Percentiles rank a stretch among this genome's conserved stretches.
Evolutionary conservation across 2,113 vertebrate species (phyloP).

Genomic region (Mus pahari): DNA sequence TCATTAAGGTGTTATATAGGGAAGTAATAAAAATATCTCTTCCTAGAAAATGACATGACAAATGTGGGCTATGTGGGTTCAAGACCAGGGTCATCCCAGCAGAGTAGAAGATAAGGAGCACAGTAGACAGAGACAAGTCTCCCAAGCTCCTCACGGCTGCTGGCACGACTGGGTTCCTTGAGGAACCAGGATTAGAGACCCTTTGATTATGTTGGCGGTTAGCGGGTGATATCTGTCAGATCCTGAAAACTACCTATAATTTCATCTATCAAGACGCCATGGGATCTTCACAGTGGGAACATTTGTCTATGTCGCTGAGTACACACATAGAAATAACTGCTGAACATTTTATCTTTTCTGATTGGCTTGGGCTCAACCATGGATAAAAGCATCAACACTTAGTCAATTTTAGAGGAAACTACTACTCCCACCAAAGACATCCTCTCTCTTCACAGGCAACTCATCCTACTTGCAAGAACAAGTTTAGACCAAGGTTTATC

Average conservation of each 20-base stretch:
- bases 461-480: not conserved
- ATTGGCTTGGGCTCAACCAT: not conserved
- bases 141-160: not conserved
- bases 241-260: not conserved
- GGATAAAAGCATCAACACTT: not conserved
- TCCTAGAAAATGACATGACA: not conserved
- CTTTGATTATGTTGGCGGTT: not conserved
- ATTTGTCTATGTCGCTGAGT: not conserved
- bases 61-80: not conserved
- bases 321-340: not conserved
- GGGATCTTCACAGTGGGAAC: not conserved
- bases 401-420: not conserved
- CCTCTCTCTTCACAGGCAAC: not conserved
- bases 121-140: too few relatives aligned
- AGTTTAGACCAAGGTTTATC: not conserved
- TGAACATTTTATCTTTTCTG: not conserved
- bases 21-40: slow-evolving; percentile 50
- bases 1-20: slow-evolving; percentile 17
- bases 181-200: not conserved
- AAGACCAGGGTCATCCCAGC: not conserved
- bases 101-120: too few relatives aligned
- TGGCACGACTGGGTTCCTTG: not conserved
- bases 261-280: not conserved
- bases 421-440: too few relatives aligned
- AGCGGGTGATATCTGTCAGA: not conserved